Base-by-base conservation (phyloP, 2,888 invertebrate genomes). In the Stenchaetothrips biformis region DNA sequence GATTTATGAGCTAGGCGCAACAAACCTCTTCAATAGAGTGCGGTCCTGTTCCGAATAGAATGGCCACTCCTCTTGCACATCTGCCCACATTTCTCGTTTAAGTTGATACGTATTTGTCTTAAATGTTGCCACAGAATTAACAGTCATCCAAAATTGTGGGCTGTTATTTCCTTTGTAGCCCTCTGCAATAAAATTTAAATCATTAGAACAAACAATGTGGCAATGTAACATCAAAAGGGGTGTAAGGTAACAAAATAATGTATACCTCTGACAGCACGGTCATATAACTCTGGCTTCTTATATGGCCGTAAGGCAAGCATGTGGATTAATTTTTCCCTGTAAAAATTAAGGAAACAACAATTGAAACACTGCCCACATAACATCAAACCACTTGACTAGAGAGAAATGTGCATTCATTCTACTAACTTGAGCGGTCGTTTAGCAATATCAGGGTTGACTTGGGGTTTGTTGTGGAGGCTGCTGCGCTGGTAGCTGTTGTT, bases 61-160 rank as follows among this genome's bases (percentile, higher is more conserved):
- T 82, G 95, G 95, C 97, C 98, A 98, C 86, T 95, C 94, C 86
- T 95, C 95, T 85, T 95, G 93, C 83, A 97, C 95, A 86, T 98
- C 97, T 86, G 94, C 95, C 95, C 96, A 98, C 85, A 94, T 90
- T 86, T 93, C 92, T 85, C 94, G 93, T 85, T 93, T 92, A 87
- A 98, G 90, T 86, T 94, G 93, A 89, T 94, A 97, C 86, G 93
- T 93, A 89, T 97, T 97, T 88, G 97, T 95, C 87, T 94, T 93
- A 89, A 95, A 89, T 83, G 88, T 89, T 84, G 96, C 92, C n/a
- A 74, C 67, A 21, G 21, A 25, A 25, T 74, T 74, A 4, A 74
- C 67, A 9, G 67, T 25, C 67, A 74, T 74, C 67, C 67, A 74
- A 74, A 74, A 74, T 11, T 74, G 67, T 74, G 67, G 25, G 25